Base-by-base conservation (phyloP, 1,140 invertebrate genomes). In the Xylocopa sonorina region DNA sequence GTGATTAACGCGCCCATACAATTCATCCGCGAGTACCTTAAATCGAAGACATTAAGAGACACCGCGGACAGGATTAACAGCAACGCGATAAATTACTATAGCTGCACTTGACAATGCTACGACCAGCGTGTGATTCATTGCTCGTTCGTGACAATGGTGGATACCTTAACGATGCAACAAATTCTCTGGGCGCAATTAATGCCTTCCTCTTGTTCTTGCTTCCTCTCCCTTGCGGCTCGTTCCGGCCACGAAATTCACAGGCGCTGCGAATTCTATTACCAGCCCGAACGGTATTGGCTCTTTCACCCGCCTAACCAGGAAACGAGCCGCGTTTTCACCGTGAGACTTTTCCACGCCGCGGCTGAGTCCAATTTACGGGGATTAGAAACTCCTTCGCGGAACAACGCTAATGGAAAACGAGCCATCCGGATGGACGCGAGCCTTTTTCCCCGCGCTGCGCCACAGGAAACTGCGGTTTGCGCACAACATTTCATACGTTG, bases 111-210 rank as follows among this genome's bases (percentile, higher is more conserved):
- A 75, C 73, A 75, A 75, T 75, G 38, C 62, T 75, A 75, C 38
- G 73, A 32, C 38, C 50, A 67, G 50, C 48, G 38, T 41, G 48
- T 75, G 73, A 75, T 75, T 75, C 73, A 75, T 75, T 46, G 73
- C 63, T n/a, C 24, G 24, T 69, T 58, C 64, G 51, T 77, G 64
- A 77, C 74, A 77, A 77, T 75, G 50, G 48, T 24, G 73, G 62
- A 68, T 77, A 68, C 74, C 58, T 77, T 68, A 77, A 77, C 53
- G 64, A 77, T 77, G 64, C 64, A 77, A 77, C 63, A 68, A 77
- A 77, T 77, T 77, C 74, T 57, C 64, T 51, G 27, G 16, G 10
- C n/a, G 48, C 74, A 77, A 77, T 77, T 77, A 77, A 77, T 77
- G 74, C 64, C 51, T 58, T 77, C 64, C 63, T 68, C 64, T 77